Evolutionary conservation across 2,797 vertebrate genomes (phyloP), one percentile per base, ranked within the genome.

Genomic region (Orientallactaga sibirica): DNA sequence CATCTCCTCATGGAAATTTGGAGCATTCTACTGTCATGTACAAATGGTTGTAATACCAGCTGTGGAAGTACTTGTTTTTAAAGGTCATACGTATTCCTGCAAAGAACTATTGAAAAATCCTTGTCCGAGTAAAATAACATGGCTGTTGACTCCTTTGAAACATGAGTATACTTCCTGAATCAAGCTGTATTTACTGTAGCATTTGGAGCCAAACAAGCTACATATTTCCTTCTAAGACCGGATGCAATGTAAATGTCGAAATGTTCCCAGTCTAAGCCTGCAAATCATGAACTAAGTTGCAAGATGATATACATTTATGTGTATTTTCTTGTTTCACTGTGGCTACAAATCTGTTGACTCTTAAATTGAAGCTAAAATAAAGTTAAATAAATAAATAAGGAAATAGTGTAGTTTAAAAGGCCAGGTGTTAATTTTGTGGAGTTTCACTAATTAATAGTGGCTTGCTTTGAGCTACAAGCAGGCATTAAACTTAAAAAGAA

Each of bases 371-470:
- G 12, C 61, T 24, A 77, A 48, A 84, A 64, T 58, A 16, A 29
- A 71, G 33, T 10, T 25, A 62, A 41, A 43, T 75, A 79, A 73
- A 41, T 76, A 62, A 74, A 86, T 10, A 29, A 74, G 43, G 19
- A n/a, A 79, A 70, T 71, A 43, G 86, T 62, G 8, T 3, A 80
- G 52, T 9, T 43, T 90, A 81, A 90, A 90, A 64, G 29, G 10
- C 24, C 64, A 95, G 41, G 29, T 92, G 43, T 96, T 96, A 93
- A 94, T 95, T 94, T 90, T 95, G 52, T 90, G 86, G 84, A 58
- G 15, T 93, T 95, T 92, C 66, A 41, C 80, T 95, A 89, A 92
- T 94, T 93, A 89, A 43, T 18, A 92, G 58, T 52, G 61, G 61
- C 74, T 95, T 91, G 83, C 83, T 91, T 94, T 86, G 48, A 96